Base-by-base conservation (phyloP, 1,140 invertebrate species). In the Philotrypesis tridentata region DNA sequence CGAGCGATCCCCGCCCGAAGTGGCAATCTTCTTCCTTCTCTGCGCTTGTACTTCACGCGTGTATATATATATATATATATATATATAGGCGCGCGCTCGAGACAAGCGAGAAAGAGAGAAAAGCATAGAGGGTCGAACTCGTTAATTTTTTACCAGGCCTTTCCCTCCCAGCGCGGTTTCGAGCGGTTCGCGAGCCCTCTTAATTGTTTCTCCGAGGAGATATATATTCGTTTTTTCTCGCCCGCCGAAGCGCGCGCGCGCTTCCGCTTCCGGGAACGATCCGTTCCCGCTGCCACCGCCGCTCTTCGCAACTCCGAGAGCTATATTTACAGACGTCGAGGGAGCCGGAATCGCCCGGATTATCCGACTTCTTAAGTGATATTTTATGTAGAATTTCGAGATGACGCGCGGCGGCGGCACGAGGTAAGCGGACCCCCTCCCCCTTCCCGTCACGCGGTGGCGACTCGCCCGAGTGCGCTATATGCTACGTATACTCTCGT, bases 91-190 rank as follows among this genome's bases (percentile, higher is more conserved):
- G 12, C 40, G 1, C 40, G 11, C n/a, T n/a, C n/a, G n/a, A n/a
- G n/a, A n/a, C 40, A 43, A 7, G 11, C 7, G 12, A 2, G 12
- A 11, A 43, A 43, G 1, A 43, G 12, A 43, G 1, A 43, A 1
- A 48, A n/a, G 0, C 5, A 7, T 55, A n/a, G 17, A 43, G 70
- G 67, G 31, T 73, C 55, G 21, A 63, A 37, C 55, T 25, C 55
- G 48, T 75, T 75, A 75, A 75, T 75, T 75, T 75, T 63, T 75
- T 75, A 61, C 25, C 55, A n/a, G n/a, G 33, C 33, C 33, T 37
- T 37, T 37, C 48, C 3, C 40, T 12, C 43, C 12, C 48, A 8
- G 27, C 9, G 17, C 2, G 4, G 25, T 29, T 11, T 1, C n/a
- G n/a, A n/a, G 23, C 71, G 23, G n/a, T n/a, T n/a, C n/a, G n/a